Percentiles rank a stretch among this genome's conserved stretches.
phyloP scores from a whole-genome alignment of 2,888 invertebrate species.

The Meiosimyza platycephala region DNA sequence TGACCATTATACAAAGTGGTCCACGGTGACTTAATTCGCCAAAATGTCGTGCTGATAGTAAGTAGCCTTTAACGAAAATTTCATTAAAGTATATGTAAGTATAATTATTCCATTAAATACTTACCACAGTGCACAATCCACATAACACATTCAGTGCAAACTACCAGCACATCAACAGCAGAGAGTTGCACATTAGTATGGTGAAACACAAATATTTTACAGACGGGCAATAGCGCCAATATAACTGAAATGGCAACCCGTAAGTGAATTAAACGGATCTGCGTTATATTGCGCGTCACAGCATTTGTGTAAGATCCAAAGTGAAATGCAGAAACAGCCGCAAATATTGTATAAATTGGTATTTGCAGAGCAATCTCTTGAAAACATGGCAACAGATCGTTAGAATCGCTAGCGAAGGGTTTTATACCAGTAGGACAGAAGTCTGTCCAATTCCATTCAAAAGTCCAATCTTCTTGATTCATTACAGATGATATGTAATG shows the following conservation, averaged over 20 bases:
- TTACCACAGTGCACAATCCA: slow-evolving; percentile 88
- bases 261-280: slow-evolving; percentile 73
- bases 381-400: slow-evolving; percentile 87
- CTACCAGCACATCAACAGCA: slow-evolving; percentile 78
- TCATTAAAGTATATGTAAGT: neutral
- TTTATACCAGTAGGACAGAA: slow-evolving; percentile 79
- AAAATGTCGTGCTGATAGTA: slow-evolving; percentile 74
- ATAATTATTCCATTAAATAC: slow-evolving; percentile 36
- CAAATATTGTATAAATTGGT: slow-evolving; percentile 79
- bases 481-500: neutral
- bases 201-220: slow-evolving; percentile 75
- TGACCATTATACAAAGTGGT: slow-evolving; percentile 74
- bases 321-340: slow-evolving; percentile 83
- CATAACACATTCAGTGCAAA: slow-evolving; percentile 77
- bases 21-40: slow-evolving; percentile 79
- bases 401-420: slow-evolving; percentile 76
- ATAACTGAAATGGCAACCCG: slow-evolving; percentile 75
- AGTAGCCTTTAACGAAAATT: slow-evolving; percentile 62
- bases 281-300: slow-evolving; percentile 73
- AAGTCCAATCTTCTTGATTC: slow-evolving; percentile 43
- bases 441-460: slow-evolving; percentile 78
- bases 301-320: slow-evolving; percentile 75
- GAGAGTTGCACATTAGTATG: slow-evolving; percentile 69
- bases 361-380: slow-evolving; percentile 84
- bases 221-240: slow-evolving; percentile 76